phyloP scores from a whole-genome alignment of 2,888 invertebrate genomes.

The Andrena fulva region DNA sequence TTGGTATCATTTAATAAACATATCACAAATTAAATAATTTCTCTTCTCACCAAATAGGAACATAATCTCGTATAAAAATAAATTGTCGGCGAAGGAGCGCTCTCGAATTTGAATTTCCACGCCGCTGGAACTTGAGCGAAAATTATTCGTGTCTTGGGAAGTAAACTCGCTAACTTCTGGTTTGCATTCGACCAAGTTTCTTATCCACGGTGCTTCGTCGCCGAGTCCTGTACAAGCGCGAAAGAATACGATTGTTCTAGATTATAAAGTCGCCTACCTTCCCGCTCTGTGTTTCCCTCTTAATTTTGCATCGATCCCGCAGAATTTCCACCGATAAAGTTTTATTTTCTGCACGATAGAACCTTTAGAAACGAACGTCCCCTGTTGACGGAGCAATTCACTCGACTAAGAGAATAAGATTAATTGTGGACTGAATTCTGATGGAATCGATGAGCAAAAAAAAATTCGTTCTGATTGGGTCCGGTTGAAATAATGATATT shows the following conservation, averaged over 20 bases:
- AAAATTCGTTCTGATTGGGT: too few relatives aligned
- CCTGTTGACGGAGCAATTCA: neutral
- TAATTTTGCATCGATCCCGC: neutral
- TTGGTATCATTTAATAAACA: neutral
- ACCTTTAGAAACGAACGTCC: neutral
- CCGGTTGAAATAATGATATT: too few relatives aligned
- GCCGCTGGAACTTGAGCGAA: conserved; percentile 39
- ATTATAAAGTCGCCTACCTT: conserved; percentile 24
- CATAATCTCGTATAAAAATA: conserved; percentile 26
- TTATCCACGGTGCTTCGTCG: conserved; percentile 51
- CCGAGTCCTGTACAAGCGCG: conserved; percentile 27
- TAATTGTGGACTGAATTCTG: neutral
- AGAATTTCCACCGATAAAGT: neutral
- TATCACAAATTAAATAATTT: neutral
- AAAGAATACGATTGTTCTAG: conserved; percentile 52
- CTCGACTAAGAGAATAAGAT: neutral
- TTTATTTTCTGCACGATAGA: neutral
- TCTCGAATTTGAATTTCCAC: conserved; percentile 64
- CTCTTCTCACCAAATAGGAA: neutral
- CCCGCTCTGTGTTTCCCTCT: conserved; percentile 3
- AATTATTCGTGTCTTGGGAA: conserved; percentile 63
- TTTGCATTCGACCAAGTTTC: conserved; percentile 58
- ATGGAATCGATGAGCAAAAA: neutral
- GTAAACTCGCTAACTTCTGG: conserved; percentile 64
- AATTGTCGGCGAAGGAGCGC: conserved; percentile 22